These are phyloP conservation scores for Isaurus tuberculatus DNA, from an alignment of 92 coral and sea anemone species.

Conservation along the genomic window DNA sequence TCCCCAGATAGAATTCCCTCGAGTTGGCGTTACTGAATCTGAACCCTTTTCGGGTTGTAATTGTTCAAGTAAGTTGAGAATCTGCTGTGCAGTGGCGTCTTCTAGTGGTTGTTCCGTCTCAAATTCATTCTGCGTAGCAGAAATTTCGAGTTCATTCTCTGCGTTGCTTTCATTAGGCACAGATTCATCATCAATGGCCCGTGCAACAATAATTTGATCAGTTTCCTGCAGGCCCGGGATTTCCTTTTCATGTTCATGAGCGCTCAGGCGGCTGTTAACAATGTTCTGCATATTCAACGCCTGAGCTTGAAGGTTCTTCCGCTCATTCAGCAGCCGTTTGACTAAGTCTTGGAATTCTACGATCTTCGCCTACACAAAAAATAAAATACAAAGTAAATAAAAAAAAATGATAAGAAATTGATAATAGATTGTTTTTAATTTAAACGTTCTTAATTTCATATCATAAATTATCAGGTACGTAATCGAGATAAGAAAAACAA, in stretches of 20 bases:
- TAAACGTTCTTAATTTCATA: too few species aligned
- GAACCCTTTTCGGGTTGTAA: constrained; percentile 80
- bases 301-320: constrained; percentile 68
- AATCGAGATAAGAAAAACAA: too few species aligned
- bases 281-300: constrained; percentile 72
- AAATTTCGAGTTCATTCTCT: constrained; percentile 31
- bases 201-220: constrained; percentile 63
- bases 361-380: constrained; percentile 65
- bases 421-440: too few species aligned
- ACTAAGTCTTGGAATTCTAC: constrained; percentile 76
- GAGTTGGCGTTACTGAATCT: constrained; percentile 80
- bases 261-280: constrained; percentile 79
- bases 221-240: constrained; percentile 68
- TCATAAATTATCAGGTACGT: too few species aligned
- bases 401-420: too few species aligned
- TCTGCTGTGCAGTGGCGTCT: constrained; percentile 92
- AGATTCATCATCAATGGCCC: constrained; percentile 34
- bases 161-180: constrained; percentile 46
- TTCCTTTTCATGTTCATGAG: constrained; percentile 77
- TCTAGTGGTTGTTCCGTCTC: constrained; percentile 48
- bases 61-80: constrained; percentile 90
- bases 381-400: not conserved
- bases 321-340: constrained; percentile 77
- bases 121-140: constrained; percentile 38
- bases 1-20: constrained; percentile 33